Evolutionary conservation across 1,140 invertebrate genomes (phyloP).

Genomic region (Neotoxoptera formosana): DNA sequence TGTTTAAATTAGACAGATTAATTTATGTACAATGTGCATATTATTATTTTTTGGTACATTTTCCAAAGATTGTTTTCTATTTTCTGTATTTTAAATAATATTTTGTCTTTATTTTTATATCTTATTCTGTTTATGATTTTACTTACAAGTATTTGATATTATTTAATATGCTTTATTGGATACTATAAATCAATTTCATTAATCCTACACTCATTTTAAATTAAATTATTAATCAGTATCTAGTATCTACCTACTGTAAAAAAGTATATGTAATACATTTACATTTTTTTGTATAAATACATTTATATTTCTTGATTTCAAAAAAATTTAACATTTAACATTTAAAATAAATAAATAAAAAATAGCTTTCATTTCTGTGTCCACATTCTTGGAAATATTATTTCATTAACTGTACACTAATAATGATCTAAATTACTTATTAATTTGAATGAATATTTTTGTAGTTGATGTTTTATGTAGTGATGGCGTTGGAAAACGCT

Average conservation of each 20-base stretch:
- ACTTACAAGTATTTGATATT: neutral
- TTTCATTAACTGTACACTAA: neutral
- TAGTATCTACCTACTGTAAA: neutral
- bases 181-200: neutral
- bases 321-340: neutral
- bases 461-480: constrained; percentile 84
- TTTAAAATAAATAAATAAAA: neutral
- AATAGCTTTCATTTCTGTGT: neutral
- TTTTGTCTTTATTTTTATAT: neutral
- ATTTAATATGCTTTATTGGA: neutral
- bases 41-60: neutral
- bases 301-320: neutral
- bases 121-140: neutral
- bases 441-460: constrained; percentile 59
- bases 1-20: neutral
- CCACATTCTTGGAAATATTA: neutral
- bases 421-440: neutral
- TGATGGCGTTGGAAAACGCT: constrained; percentile 89
- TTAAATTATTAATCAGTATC: neutral
- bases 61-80: neutral
- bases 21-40: neutral
- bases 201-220: neutral
- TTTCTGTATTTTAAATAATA: neutral
- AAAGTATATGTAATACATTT: neutral
- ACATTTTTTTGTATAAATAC: too few relatives aligned